A percentile compares a stretch with the other conserved stretches of the same genome.
Evolutionary conservation across 2,888 invertebrate genomes (phyloP).

Genomic region (Nipponacmea schrenckii): DNA sequence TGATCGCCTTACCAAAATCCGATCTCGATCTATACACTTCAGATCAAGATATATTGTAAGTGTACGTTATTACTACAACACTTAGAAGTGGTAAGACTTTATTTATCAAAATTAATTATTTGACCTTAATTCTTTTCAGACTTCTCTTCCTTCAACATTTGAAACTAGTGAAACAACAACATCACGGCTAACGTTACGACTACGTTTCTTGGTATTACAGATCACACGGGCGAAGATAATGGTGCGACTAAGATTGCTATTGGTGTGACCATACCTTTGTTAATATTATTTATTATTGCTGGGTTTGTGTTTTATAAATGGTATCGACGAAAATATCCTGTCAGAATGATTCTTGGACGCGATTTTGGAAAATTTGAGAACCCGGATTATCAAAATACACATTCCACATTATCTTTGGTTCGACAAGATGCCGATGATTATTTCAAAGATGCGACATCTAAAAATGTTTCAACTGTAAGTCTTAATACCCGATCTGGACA

Average conservation of each 20-base stretch:
- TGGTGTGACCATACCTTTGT: conserved; percentile 40
- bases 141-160: background rate
- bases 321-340: conserved; percentile 55
- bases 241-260: conserved; percentile 38
- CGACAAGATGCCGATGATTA: conserved; percentile 32
- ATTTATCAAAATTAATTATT: background rate
- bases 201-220: too few species aligned
- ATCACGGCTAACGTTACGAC: too few species aligned
- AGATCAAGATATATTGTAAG: too few species aligned
- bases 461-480: conserved; percentile 6
- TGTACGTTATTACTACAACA: too few species aligned
- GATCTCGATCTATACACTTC: too few species aligned
- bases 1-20: too few species aligned
- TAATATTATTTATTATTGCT: conserved; percentile 28
- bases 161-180: too few species aligned
- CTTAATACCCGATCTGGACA: conserved; percentile 12
- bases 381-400: conserved; percentile 42
- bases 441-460: conserved; percentile 22
- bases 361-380: conserved; percentile 53
- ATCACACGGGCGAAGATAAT: background rate
- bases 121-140: background rate
- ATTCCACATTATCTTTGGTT: conserved; percentile 39
- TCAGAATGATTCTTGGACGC: conserved; percentile 54
- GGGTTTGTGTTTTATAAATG: conserved; percentile 41
- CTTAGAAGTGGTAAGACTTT: too few species aligned